A percentile compares a stretch with the other conserved stretches of the same genome.
Evolutionary conservation across 2,888 invertebrate species (phyloP).

Genomic region (Ophraella communa): DNA sequence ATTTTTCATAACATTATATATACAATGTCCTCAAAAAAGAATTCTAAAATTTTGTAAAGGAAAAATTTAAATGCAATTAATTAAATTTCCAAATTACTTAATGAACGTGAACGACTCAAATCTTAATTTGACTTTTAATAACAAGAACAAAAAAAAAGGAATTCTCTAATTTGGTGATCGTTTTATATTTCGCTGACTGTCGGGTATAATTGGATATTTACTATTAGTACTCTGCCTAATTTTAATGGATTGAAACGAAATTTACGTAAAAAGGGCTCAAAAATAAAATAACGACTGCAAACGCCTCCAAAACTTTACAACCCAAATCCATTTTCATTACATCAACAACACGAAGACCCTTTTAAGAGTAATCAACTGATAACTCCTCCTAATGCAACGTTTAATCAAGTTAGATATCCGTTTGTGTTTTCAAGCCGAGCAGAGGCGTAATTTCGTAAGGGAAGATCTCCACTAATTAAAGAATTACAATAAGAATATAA

Average conservation of each 20-base stretch:
- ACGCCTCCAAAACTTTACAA: slow-evolving; percentile 6
- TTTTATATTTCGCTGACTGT: background rate
- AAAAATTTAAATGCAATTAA: too few species aligned
- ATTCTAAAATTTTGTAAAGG: too few species aligned
- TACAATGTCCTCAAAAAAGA: too few species aligned
- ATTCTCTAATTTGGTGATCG: too few species aligned
- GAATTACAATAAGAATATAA: too few species aligned
- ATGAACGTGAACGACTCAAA: too few species aligned
- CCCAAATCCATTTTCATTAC: slow-evolving; percentile 16
- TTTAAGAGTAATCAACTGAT: slow-evolving; percentile 48
- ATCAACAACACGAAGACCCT: slow-evolving; percentile 29
- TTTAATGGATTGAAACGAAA: background rate
- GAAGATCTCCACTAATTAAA: too few species aligned
- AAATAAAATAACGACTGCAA: slow-evolving; percentile 1
- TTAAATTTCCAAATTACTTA: too few species aligned
- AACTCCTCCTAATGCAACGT: slow-evolving; percentile 49
- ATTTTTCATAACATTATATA: too few species aligned
- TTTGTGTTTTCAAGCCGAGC: background rate
- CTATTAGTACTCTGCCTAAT: background rate
- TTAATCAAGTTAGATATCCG: slow-evolving; percentile 47
- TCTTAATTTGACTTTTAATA: too few species aligned
- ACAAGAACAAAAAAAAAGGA: too few species aligned
- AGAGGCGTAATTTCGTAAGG: background rate
- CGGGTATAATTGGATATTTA: background rate
- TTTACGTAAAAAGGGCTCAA: background rate